Base-by-base conservation (phyloP, 2,888 invertebrate species). In the Gnatocerus cornutus region DNA sequence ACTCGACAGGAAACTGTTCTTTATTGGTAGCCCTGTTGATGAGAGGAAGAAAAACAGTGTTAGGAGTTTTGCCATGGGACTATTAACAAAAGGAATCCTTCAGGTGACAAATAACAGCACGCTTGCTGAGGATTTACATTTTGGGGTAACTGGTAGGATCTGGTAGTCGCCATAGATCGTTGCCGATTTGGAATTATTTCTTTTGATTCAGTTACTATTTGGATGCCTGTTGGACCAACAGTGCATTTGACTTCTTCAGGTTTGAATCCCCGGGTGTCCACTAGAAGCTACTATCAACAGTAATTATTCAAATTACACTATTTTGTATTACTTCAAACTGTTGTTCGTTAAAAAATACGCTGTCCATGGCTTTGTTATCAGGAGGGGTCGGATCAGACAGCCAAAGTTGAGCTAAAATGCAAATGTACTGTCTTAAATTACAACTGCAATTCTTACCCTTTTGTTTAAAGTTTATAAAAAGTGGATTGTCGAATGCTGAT, bases 61-160 rank as follows among this genome's bases (percentile, higher is more conserved):
- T 66, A 67, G n/a, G n/a, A n/a, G 50, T 43, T 67, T 33, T 58
- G 59, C 76, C 76, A 76, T 12, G 76, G 76, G 13, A 70, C 74
- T 7, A 71, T 69, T 1, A 76, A 52, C 13, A 76, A 21, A 29
- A 76, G 68, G 3, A 76, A 45, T 6, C 76, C 76, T 45, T 76
- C 76, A 0, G 62, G 37, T 5, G 73, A 74, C 9, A 76, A 39
- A 37, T 59, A 72, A 52, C 76, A 76, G 10, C 67, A 59, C 21
- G 72, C 72, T 41, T 53, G 58, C 41, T 74, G 62, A 2, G 73
- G 71, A 13, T 29, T 46, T 8, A 74, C 66, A 50, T 55, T 37
- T 55, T 71, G 72, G 1, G 71, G 72, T 13, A 76, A 56, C 50
- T 73, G 70, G 55, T 76, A 76, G 45, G 59, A 70, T 62, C 76